Evolutionary conservation across 2,113 vertebrate species (phyloP), one percentile per base, ranked within the genome.

Genomic region (Grammomys surdaster): DNA sequence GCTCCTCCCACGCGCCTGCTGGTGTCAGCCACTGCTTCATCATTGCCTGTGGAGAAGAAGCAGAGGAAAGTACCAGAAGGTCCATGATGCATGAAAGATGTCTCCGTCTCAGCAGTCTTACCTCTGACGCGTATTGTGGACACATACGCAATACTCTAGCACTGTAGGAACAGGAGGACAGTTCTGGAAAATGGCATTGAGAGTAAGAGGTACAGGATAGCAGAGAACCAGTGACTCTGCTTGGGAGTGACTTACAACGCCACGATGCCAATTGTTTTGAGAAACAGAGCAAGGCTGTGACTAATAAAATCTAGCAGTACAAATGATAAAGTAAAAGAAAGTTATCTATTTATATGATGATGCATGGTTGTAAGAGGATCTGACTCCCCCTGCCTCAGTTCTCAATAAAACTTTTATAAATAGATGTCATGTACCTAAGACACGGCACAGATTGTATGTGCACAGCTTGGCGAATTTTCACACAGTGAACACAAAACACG

Each of bases 1-100:
- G 99, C 99, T 96, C 99, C 98, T 16, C 99, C 98, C 11, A 99
- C 98, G 12, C 98, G 99, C 73, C 78, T 98, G 33, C 97, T 94
- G 43, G 98, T 98, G 94, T 99, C 99, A 22, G 93, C 70, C 69
- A 99, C 97, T 0, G 97, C 98, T 4, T 89, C 92, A 75, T 98
- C 89, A 0, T 98, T 97, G 69, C 98, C 99, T 99, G 98, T 48
- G 56, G 97, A 92, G 91, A 96, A 76, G 97, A 93, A 93, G 96
- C 5, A 80, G 22, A 97, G 97, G 36, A 60, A 89, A 97, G 36
- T 19, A 67, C 40, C 73, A 26, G 43, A 28, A 24, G 36, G 51
- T n/a, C 40, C 36, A 80, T 2, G 46, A 93, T 5, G 43, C 46
- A 26, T 20, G 20, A 5, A 56, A 40, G 40, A 80, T 4, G 14